Base-by-base conservation (phyloP, 1,140 invertebrate genomes). In the Diabrotica virgifera region DNA sequence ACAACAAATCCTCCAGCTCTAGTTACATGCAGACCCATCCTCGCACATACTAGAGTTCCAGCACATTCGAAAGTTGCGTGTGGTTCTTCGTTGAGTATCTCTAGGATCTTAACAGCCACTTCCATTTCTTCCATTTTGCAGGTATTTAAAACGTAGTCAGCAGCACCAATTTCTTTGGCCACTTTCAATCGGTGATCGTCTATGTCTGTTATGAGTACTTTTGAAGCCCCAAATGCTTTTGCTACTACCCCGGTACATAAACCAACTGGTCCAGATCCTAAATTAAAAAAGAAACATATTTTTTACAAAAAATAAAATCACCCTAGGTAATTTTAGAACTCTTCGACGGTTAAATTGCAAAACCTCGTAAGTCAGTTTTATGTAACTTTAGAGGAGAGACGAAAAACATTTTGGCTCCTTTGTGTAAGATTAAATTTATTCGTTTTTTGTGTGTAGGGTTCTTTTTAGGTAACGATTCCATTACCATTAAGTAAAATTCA, bases 211-310 rank as follows among this genome's bases (percentile, higher is more conserved):
- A 96, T 86, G 53, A 92, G 80, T 7, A 96, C 82, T 78, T 88
- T 86, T 2, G 83, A 82, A 0, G 95, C 95, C 5, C 95, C 96
- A 87, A 94, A 91, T 0, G 94, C 89, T 82, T 91, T 92, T 2
- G 95, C 95, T 11, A 88, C 85, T n/a, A 97, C 72, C 59, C 97
- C 76, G 36, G 85, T 89, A 0, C 96, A 87, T 9, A 98, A 82
- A 14, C 96, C 95, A 71, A 97, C 96, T 5, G 94, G 93, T 36
- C 94, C 96, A 36, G 94, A 91, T 12, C 96, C 96, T 63, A 91
- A 84, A 69, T 97, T 88, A 0, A 98, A 83, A 90, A 40, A 80
- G 84, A 10, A 86, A 85, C 0, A 91, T 92, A n/a, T 88, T 83
- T 35, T 80, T 24, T 24, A 24, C 1, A 24, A 24, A 24, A 24